Percentiles rank a stretch among this genome's conserved stretches.
Conservation (phyloP, 2,888 invertebrate genomes). For the Melangyna quadrimaculata region DNA sequence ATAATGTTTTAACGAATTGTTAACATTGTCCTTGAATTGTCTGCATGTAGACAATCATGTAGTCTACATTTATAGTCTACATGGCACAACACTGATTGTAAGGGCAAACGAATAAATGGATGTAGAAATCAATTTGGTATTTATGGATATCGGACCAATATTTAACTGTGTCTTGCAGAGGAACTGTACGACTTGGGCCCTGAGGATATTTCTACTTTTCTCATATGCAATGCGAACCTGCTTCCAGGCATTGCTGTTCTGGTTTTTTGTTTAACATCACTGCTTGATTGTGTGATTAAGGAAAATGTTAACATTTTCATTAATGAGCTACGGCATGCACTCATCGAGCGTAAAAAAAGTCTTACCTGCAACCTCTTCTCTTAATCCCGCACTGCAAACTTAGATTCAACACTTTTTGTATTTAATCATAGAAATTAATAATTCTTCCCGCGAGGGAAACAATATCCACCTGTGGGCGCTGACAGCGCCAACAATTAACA, state of each 20-base stretch:
- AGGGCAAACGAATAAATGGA: no score
- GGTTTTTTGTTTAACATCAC: neutral
- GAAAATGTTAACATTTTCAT: conserved; percentile 53
- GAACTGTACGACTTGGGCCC: neutral
- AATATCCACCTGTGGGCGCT: neutral
- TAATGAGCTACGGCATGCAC: conserved; percentile 25
- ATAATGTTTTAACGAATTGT: no score
- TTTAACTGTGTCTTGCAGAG: neutral
- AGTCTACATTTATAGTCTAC: no score
- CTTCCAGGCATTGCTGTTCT: neutral
- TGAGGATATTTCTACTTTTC: neutral
- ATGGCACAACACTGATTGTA: no score
- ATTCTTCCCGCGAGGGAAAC: neutral
- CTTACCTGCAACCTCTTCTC: neutral
- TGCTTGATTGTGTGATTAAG: conserved; percentile 47
- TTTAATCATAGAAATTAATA: conserved; percentile 67
- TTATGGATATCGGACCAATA: neutral
- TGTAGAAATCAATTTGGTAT: no score
- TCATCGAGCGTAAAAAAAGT: neutral
- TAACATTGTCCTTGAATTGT: no score
- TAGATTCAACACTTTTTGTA: conserved; percentile 40
- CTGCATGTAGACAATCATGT: no score
- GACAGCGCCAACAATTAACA: conserved; percentile 12
- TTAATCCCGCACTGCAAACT: neutral
- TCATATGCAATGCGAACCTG: neutral